Evolutionary conservation across 64 coral and sea anemone genomes (phyloP).

Genomic region (Stichodactyla helianthus): DNA sequence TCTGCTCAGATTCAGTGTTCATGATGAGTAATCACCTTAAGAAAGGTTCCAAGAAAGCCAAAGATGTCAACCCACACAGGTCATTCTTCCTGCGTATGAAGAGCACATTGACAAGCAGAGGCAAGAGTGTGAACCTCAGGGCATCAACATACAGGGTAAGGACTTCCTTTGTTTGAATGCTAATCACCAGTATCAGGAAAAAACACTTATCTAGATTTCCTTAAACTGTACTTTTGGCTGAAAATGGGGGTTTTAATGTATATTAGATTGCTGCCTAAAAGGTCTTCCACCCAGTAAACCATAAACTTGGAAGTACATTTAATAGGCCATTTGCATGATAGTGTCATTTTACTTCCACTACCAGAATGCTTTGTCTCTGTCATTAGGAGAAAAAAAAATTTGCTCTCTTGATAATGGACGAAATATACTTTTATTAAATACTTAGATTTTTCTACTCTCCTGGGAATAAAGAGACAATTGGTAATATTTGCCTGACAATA

Average conservation of each 20-base stretch:
- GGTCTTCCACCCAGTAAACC: neutral
- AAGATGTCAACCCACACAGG: constrained; percentile 71
- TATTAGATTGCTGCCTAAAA: neutral
- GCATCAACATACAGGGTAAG: constrained; percentile 96
- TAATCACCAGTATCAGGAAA: neutral
- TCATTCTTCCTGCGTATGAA: constrained; percentile 98
- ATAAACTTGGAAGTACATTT: neutral
- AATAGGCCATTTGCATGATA: too few relatives aligned
- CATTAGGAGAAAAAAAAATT: too few relatives aligned
- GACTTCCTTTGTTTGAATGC: neutral
- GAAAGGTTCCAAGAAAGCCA: constrained; percentile 57
- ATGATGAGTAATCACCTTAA: constrained; percentile 96
- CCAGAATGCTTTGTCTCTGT: too few relatives aligned
- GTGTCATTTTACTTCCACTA: too few relatives aligned
- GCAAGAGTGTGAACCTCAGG: constrained; percentile 87
- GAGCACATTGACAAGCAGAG: constrained; percentile 92
- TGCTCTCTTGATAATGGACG: too few relatives aligned
- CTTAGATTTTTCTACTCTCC: too few relatives aligned
- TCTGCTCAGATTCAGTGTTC: constrained; percentile 97
- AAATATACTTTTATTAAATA: too few relatives aligned
- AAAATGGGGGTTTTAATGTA: neutral
- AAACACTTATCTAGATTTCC: neutral
- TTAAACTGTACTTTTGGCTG: neutral
- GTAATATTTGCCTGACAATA: too few relatives aligned
- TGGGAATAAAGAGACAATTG: too few relatives aligned